A percentile compares a stretch with the other conserved stretches of the same genome.
Conservation (phyloP, 2,113 vertebrate genomes). For the Dolichotis patagonum region DNA sequence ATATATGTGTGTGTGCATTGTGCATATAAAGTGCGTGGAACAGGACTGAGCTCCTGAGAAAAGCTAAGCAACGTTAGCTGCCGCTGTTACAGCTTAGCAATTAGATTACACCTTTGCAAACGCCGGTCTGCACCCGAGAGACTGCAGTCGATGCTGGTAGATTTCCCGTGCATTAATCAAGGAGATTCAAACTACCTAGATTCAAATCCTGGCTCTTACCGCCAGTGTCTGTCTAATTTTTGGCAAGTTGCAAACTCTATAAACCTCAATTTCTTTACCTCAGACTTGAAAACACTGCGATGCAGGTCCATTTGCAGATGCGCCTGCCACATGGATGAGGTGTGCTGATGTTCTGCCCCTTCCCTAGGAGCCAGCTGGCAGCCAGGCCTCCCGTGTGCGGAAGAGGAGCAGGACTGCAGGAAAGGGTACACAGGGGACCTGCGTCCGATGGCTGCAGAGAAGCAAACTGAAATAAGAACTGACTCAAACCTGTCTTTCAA, state of each 20-base stretch:
- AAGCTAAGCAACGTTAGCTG: background rate
- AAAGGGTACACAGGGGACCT: background rate
- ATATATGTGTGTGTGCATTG: background rate
- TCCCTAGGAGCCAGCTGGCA: background rate
- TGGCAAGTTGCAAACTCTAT: background rate
- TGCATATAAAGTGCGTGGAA: background rate
- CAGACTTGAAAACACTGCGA: background rate
- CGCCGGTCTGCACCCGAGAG: background rate
- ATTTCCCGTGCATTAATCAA: background rate
- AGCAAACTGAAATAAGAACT: background rate
- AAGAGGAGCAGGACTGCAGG: background rate
- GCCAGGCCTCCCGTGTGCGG: background rate
- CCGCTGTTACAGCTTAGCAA: background rate
- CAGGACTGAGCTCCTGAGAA: background rate
- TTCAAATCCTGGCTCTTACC: background rate
- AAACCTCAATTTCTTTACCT: background rate
- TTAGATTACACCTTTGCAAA: background rate
- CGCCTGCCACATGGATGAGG: background rate
- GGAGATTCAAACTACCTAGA: background rate
- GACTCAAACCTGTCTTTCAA: slow-evolving; percentile 52
- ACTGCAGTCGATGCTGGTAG: background rate
- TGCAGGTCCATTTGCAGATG: background rate
- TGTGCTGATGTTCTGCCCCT: background rate
- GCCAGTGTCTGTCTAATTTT: background rate
- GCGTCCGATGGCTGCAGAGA: background rate